Evolutionary conservation across 2,113 vertebrate species (phyloP), one percentile per base, ranked within the genome.

Genomic region (Grallaria varia): DNA sequence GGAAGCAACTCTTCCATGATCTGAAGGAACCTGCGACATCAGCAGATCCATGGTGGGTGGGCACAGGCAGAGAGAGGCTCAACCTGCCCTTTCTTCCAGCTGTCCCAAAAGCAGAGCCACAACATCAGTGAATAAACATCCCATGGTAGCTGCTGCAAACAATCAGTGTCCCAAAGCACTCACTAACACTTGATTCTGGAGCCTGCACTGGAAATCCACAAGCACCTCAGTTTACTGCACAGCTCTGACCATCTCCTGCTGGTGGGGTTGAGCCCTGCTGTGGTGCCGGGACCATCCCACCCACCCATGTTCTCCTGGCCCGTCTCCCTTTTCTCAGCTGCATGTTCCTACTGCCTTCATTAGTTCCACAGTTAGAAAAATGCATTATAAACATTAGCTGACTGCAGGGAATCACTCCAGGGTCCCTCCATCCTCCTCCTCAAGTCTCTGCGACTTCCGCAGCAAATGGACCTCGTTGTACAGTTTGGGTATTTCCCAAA

Each of bases 331-430:
- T 31, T 6, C 53, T 49, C 9, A 3, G 12, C 31, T 53, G 31
- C 45, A 45, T 30, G 39, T 31, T 69, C 59, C 16, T 31, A 3
- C 14, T n/a, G 17, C 22, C 39, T 56, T 25, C 3, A 31, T 2
- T 25, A 64, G 28, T 6, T 23, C 40, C 73, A 58, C 67, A 63
- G 2, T 8, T 16, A 15, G n/a, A 40, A 85, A 63, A 10, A n/a
- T 33, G 22, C 22, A 37, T 14, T 10, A 12, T 1, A 45, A 25
- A 5, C 1, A 28, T 37, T 20, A 12, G 0, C 0, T 20, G 8
- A 25, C 55, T 35, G 64, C 45, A 8, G 8, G 6, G 39, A 64
- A 64, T 12, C 27, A 8, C 11, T 44, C 58, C 14, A 12, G 2
- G 9, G 4, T 53, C 78, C 10, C 47, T 50, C 63, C 5, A 9